These are phyloP conservation scores for Ennomos fuscantarius DNA, from an alignment of 2,888 invertebrate species.

Conservation along the genomic window DNA sequence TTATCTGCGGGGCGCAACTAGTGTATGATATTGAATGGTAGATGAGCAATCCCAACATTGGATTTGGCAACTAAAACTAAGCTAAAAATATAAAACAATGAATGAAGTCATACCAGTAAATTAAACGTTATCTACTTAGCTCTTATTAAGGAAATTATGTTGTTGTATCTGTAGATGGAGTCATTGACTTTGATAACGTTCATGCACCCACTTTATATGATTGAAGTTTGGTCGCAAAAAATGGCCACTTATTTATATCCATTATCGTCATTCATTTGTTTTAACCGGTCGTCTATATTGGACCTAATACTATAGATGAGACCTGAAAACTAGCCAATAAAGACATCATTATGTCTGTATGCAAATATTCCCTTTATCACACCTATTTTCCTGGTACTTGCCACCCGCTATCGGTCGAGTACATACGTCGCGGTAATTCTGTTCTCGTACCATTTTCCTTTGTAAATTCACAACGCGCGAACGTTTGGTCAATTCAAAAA, in stretches of 20 bases:
- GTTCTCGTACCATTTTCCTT: constrained; percentile 76
- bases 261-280: constrained; percentile 4
- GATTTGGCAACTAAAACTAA: no score
- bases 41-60: no score
- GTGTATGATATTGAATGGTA: no score
- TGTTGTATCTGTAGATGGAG: constrained; percentile 2
- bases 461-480: constrained; percentile 68
- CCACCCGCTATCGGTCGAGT: constrained; percentile 62
- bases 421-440: constrained; percentile 47
- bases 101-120: no score
- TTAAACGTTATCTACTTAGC: no score
- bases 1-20: no score
- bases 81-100: no score
- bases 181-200: constrained; percentile 26
- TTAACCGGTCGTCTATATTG: neutral
- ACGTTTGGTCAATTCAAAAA: constrained; percentile 56
- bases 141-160: no score
- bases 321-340: constrained; percentile 19
- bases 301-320: neutral
- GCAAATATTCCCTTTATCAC: constrained; percentile 66
- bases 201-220: constrained; percentile 5
- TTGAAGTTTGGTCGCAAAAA: constrained; percentile 5
- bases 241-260: neutral
- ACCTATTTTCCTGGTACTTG: constrained; percentile 71
- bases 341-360: constrained; percentile 38